Conservation (phyloP, 37 sponge, comb jelly and placozoan species). For the Tethya wilhelma region DNA sequence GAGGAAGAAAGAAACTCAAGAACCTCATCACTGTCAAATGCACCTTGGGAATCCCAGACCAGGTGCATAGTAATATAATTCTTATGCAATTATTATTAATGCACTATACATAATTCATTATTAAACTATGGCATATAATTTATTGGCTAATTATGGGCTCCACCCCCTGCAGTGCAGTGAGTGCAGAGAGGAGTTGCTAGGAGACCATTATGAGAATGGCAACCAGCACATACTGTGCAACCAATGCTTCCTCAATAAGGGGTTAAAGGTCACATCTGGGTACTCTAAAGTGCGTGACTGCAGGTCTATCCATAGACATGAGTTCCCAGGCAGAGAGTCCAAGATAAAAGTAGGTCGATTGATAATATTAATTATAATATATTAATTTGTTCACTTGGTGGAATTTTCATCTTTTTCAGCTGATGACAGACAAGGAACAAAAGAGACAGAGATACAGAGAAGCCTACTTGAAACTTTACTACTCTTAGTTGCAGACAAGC, state of each 20-base stretch:
- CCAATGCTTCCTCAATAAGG: too few relatives aligned
- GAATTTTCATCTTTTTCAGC: slow-evolving; percentile 31
- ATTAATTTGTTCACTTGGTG: too few relatives aligned
- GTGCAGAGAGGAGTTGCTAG: slow-evolving; percentile 33
- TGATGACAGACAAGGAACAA: slow-evolving; percentile 62
- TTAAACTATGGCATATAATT: not conserved
- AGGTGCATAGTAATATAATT: slow-evolving; percentile 36
- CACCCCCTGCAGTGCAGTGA: too few relatives aligned
- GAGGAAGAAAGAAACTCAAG: slow-evolving; percentile 26
- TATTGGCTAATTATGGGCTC: not conserved
- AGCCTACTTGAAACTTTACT: slow-evolving; percentile 72
- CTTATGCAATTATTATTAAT: too few relatives aligned
- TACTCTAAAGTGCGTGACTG: slow-evolving; percentile 76
- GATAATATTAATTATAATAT: not conserved
- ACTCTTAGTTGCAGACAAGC: too few relatives aligned
- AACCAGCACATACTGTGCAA: too few relatives aligned
- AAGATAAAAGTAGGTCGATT: slow-evolving; percentile 18
- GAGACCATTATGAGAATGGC: slow-evolving; percentile 75
- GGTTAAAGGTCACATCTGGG: too few relatives aligned
- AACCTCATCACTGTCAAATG: slow-evolving; percentile 60
- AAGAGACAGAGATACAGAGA: slow-evolving; percentile 57
- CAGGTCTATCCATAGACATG: slow-evolving; percentile 40
- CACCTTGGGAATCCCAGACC: slow-evolving; percentile 67
- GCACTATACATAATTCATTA: slow-evolving; percentile 9
- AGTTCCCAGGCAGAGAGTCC: slow-evolving; percentile 43